Evolutionary conservation across 2,888 invertebrate species (phyloP), one percentile per base, ranked within the genome.

Genomic region (Caenorhabditis japonica): DNA sequence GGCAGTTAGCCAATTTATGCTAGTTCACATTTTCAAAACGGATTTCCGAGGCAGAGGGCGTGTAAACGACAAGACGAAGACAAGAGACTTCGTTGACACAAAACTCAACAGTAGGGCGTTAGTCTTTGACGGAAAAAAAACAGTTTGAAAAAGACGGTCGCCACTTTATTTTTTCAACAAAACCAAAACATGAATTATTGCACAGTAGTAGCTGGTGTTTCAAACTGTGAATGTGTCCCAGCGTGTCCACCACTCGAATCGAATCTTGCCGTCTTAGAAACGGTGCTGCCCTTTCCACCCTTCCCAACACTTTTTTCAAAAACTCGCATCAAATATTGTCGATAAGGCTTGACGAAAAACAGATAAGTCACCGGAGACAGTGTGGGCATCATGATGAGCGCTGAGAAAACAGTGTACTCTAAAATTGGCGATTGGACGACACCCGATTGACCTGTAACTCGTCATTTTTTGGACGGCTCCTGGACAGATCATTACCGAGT

Each of bases 301-400:
- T 30, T 30, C 30, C 30, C 30, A 30, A n/a, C n/a, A n/a, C n/a
- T n/a, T n/a, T n/a, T n/a, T n/a, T n/a, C n/a, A n/a, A n/a, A n/a
- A n/a, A n/a, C n/a, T n/a, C n/a, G n/a, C n/a, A n/a, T n/a, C n/a
- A 34, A 27, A 13, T 25, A 53, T 8, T 27, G 25, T 7, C 64
- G 39, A 33, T 66, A 66, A 1, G 64, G 64, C n/a, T 39, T 30
- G 17, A 66, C 49, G 41, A 56, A 66, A 10, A 55, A n/a, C 13
- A 66, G 47, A 33, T 55, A 56, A n/a, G 56, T 49, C 17, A 66
- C 33, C 5, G 64, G 64, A 17, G 52, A 49, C 7, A 55, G 23
- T 27, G 46, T 23, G n/a, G 64, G 64, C 52, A 66, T 56, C 2
- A 58, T 49, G n/a, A 66, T 39, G 19, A 36, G 51, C 2, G 44